Conservation (phyloP, 2,888 invertebrate genomes). For the Apamea epomidion region DNA sequence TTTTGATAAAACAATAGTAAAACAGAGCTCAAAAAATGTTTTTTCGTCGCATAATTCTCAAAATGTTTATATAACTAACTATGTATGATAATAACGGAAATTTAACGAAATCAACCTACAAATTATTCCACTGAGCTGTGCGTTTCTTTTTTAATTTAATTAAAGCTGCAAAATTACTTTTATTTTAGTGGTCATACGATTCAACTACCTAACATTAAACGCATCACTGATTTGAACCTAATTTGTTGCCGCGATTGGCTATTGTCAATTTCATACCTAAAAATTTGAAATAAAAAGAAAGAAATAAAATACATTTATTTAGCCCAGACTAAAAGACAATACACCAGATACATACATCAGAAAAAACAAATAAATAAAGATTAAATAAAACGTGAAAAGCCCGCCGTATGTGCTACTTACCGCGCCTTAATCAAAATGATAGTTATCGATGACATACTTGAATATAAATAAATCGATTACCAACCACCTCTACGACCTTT, state of each 20-base stretch:
- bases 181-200: not conserved
- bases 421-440: not conserved
- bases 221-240: not conserved
- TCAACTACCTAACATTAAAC: not conserved
- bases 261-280: not conserved
- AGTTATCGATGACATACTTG: not conserved
- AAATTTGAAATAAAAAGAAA: no score
- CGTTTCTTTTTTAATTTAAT: not conserved
- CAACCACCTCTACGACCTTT: conserved; percentile 6
- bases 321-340: no score
- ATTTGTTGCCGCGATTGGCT: not conserved
- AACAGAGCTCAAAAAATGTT: no score
- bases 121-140: not conserved
- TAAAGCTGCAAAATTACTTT: not conserved
- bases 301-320: no score
- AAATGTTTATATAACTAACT: no score
- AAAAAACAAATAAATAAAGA: no score
- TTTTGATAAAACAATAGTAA: no score
- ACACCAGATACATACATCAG: no score
- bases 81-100: not conserved
- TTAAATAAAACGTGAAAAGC: no score
- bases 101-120: not conserved
- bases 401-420: no score
- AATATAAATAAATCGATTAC: conserved; percentile 18
- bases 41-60: no score